These are phyloP conservation scores for Radopholus similis DNA, from an alignment of 1,140 invertebrate species.

Conservation along the genomic window DNA sequence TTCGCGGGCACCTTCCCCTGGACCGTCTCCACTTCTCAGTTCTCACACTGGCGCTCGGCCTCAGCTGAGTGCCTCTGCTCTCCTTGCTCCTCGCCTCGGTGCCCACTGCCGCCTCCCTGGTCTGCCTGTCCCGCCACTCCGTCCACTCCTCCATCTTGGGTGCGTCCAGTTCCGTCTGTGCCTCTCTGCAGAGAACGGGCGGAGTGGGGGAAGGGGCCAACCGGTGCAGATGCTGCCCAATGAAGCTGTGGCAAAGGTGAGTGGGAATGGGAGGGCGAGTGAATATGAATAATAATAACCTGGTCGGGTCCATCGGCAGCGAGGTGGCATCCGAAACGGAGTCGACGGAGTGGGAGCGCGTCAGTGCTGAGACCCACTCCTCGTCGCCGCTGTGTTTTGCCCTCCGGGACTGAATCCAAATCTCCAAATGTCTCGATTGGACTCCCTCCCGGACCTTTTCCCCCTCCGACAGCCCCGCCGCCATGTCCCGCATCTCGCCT, in stretches of 20 bases:
- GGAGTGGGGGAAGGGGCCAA: too few species aligned
- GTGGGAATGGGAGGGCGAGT: constrained; percentile 1
- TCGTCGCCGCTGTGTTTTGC: background rate
- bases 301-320: constrained; percentile 51
- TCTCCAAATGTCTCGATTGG: too few species aligned
- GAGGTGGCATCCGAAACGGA: constrained; percentile 57
- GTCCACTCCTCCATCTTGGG: background rate
- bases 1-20: background rate
- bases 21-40: background rate
- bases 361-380: background rate
- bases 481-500: background rate
- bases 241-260: background rate
- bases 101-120: background rate
- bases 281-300: constrained; percentile 23
- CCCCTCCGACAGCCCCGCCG: background rate
- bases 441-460: background rate
- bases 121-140: background rate
- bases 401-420: background rate
- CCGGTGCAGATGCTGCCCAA: background rate
- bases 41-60: background rate
- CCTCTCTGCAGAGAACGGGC: background rate
- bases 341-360: constrained; percentile 25
- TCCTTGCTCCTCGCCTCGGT: background rate
- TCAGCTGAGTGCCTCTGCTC: background rate
- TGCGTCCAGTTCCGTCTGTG: background rate